Conservation (phyloP, 2,797 vertebrate species). For the Liparis tanakae region DNA sequence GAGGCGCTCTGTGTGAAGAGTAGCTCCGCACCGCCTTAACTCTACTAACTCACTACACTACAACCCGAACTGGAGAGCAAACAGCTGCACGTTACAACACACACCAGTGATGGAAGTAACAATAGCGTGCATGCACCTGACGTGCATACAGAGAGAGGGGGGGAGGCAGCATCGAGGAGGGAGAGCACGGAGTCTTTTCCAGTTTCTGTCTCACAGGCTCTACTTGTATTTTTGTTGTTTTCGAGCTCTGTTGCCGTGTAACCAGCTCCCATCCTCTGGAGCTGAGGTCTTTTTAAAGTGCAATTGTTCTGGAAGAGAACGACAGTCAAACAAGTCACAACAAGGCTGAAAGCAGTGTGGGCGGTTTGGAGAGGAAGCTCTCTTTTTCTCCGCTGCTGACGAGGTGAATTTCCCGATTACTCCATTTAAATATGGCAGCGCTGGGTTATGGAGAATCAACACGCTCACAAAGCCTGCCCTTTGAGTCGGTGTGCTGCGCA, state of each 20-base stretch:
- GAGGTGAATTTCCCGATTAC: constrained; percentile 71
- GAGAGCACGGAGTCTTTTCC: constrained; percentile 38
- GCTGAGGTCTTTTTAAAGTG: constrained; percentile 62
- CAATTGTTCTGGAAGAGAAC: constrained; percentile 74
- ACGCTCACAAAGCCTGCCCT: constrained; percentile 33
- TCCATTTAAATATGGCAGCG: constrained; percentile 68
- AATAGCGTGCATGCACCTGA: constrained; percentile 73
- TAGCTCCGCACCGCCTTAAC: constrained; percentile 62
- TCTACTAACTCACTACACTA: constrained; percentile 68
- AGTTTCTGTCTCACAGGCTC: constrained; percentile 49
- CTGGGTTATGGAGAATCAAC: constrained; percentile 50
- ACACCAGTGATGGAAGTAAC: constrained; percentile 72
- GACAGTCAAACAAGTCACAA: constrained; percentile 81
- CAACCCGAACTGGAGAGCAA: constrained; percentile 72
- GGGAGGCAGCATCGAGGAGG: constrained; percentile 19
- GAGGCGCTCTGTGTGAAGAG: constrained; percentile 63
- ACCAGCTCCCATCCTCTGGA: constrained; percentile 63
- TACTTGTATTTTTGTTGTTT: constrained; percentile 46
- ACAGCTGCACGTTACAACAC: constrained; percentile 81
- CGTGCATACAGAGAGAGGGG: constrained; percentile 58
- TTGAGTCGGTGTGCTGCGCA: constrained; percentile 42
- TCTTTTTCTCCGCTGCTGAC: constrained; percentile 72
- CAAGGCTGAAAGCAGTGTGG: constrained; percentile 75
- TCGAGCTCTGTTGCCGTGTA: constrained; percentile 51
- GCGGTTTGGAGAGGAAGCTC: constrained; percentile 72